Evolutionary conservation across 2,113 vertebrate species (phyloP).

Genomic region (Tilapia sparmanii): DNA sequence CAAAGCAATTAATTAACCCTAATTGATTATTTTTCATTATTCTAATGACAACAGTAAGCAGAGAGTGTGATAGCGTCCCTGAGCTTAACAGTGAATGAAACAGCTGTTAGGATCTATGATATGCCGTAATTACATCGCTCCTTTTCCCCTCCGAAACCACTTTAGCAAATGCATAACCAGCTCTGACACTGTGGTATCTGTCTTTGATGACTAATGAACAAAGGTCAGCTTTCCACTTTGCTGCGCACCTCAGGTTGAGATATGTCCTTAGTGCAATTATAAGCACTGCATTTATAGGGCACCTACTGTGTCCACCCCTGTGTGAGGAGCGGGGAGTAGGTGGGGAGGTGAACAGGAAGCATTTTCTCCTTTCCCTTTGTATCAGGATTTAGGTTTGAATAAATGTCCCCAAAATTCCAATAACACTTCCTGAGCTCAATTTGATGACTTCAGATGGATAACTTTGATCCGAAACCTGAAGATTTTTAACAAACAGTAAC

Average conservation of each 20-base stretch:
- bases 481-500: rapidly evolving
- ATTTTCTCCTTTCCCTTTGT: neutral
- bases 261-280: neutral
- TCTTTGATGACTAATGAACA: constrained; percentile 31
- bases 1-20: constrained; percentile 71
- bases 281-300: neutral
- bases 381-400: neutral
- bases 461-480: neutral
- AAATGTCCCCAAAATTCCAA: neutral
- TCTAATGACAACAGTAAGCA: constrained; percentile 65
- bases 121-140: constrained; percentile 39
- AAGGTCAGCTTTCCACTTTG: neutral
- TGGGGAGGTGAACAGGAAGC: neutral
- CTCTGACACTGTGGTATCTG: neutral
- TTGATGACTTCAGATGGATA: neutral
- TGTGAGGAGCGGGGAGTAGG: neutral
- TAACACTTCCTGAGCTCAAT: neutral
- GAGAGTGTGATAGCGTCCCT: constrained; percentile 21
- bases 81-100: constrained; percentile 48
- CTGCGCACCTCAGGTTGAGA: neutral
- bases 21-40: constrained; percentile 77
- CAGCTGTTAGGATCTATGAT: constrained; percentile 68
- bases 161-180: constrained; percentile 58
- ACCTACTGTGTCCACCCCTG: neutral
- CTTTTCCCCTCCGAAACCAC: constrained; percentile 27